Conservation (phyloP, 2,113 vertebrate genomes). For the Xenopus borealis region DNA sequence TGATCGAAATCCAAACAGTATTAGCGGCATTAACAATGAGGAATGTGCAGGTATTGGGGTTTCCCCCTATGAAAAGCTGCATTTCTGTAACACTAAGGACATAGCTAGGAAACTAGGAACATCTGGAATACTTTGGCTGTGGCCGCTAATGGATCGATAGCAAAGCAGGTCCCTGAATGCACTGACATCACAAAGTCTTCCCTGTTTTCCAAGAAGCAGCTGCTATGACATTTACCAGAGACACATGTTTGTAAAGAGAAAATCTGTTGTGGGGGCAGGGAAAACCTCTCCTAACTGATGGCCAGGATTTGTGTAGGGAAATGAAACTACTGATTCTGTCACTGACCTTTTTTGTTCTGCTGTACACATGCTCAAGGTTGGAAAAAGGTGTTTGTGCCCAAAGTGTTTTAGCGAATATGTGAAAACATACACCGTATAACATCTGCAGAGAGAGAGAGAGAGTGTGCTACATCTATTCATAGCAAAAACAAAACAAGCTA, state of each 20-base stretch:
- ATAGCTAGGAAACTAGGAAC: neutral
- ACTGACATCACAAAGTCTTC: neutral
- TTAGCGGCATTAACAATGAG: too few species aligned
- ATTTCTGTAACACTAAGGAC: neutral
- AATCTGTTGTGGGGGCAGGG: neutral
- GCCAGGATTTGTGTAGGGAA: neutral
- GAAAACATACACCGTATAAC: too few species aligned
- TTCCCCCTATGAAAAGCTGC: neutral
- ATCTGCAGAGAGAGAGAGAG: too few species aligned
- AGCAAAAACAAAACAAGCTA: too few species aligned
- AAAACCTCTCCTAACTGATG: neutral
- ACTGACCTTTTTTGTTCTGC: neutral
- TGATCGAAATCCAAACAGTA: too few species aligned
- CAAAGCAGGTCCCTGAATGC: neutral
- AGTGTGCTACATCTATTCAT: too few species aligned
- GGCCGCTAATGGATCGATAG: neutral
- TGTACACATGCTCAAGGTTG: neutral
- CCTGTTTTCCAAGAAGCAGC: neutral
- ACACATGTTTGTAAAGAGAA: neutral
- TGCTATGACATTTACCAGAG: slow-evolving; percentile 19
- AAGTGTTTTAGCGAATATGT: too few species aligned
- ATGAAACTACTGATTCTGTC: neutral
- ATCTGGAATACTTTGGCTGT: neutral
- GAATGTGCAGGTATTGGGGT: too few species aligned
- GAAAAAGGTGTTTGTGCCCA: neutral